phyloP scores from a whole-genome alignment of 2,797 vertebrate genomes.

The Coregonus suidteri region DNA sequence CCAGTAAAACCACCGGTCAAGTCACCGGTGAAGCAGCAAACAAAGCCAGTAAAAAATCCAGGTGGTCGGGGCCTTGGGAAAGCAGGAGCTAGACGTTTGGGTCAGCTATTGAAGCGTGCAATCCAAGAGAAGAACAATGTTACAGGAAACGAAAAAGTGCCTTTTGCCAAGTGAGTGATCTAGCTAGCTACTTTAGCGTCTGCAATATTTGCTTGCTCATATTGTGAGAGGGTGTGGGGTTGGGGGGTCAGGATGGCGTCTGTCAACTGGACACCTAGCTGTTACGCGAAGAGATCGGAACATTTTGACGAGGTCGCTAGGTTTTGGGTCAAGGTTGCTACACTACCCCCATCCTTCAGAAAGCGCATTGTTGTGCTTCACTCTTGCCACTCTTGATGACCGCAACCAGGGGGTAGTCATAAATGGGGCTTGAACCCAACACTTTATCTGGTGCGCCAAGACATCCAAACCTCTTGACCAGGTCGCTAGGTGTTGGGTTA shows the following conservation, averaged over 20 bases:
- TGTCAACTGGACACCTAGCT: no score
- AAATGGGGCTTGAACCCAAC: not conserved
- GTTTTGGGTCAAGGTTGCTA: no score
- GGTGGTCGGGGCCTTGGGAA: conserved; percentile 22
- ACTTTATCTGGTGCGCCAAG: not conserved
- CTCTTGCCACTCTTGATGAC: no score
- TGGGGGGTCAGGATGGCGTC: no score
- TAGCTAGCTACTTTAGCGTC: not conserved
- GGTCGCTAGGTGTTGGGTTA: not conserved
- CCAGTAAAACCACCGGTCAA: not conserved
- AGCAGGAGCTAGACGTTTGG: conserved; percentile 29
- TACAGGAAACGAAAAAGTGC: conserved; percentile 12
- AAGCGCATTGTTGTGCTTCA: no score
- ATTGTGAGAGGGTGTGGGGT: no score
- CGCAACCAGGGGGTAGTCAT: no score
- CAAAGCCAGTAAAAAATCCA: not conserved
- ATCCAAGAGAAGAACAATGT: conserved; percentile 14
- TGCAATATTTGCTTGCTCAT: not conserved
- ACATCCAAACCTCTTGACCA: not conserved
- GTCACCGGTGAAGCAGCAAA: not conserved
- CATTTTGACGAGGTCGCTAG: no score
- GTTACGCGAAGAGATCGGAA: no score
- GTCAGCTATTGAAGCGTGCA: conserved; percentile 25
- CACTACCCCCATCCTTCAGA: no score
- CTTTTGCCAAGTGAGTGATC: conserved; percentile 23